These are phyloP conservation scores for Erythrolamprus reginae DNA, from an alignment of 2,113 vertebrate species.

Conservation along the genomic window DNA sequence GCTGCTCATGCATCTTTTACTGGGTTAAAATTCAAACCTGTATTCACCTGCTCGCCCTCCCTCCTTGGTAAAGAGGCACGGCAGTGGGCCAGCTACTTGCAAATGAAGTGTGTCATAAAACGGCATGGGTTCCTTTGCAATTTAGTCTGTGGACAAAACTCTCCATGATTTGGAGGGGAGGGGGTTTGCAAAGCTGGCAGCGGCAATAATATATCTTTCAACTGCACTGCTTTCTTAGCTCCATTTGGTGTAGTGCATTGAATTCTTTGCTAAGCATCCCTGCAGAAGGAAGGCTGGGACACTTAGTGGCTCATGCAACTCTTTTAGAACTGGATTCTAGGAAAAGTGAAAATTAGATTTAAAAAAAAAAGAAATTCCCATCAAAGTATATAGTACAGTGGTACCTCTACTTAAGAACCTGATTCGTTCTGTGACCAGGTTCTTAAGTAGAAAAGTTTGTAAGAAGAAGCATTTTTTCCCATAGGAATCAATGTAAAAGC, in stretches of 20 bases:
- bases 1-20: slow-evolving; percentile 34
- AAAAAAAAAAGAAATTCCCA: background rate
- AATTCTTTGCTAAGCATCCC: background rate
- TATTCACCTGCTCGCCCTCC: background rate
- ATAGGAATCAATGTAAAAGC: too few species aligned
- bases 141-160: slow-evolving; percentile 22
- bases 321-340: background rate
- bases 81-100: background rate
- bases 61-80: background rate
- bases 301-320: background rate
- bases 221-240: background rate
- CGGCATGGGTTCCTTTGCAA: slow-evolving; percentile 17
- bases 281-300: background rate
- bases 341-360: background rate
- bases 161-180: background rate
- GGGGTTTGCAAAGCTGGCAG: background rate
- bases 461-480: too few species aligned
- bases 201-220: background rate
- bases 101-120: slow-evolving; percentile 26
- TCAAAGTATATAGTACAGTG: background rate
- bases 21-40: slow-evolving; percentile 36
- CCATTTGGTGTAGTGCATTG: accelerated
- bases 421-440: too few species aligned
- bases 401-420: too few species aligned
- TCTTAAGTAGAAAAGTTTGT: too few species aligned